These are phyloP conservation scores for Acleris sparsana DNA, from an alignment of 2,888 invertebrate species.

Conservation along the genomic window DNA sequence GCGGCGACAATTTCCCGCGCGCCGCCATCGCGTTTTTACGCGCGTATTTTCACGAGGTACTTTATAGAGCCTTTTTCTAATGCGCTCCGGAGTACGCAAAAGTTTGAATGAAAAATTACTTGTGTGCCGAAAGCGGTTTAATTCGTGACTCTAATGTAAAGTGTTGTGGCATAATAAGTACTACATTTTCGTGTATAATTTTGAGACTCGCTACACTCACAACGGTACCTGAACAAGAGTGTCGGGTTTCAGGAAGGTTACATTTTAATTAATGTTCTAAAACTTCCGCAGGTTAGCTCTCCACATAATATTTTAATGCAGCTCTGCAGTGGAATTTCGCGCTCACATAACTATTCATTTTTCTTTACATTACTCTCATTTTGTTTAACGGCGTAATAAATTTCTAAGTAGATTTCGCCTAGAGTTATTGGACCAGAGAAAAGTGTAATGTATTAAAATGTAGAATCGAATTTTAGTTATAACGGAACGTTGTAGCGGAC, in stretches of 20 bases:
- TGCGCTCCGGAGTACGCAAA: slow-evolving; percentile 47
- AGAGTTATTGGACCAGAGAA: slow-evolving; percentile 1
- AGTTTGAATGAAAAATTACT: slow-evolving; percentile 38
- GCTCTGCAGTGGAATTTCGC: slow-evolving; percentile 17
- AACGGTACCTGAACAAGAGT: slow-evolving; percentile 16
- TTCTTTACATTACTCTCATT: slow-evolving; percentile 27
- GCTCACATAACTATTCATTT: slow-evolving; percentile 28
- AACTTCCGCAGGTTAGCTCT: slow-evolving; percentile 21
- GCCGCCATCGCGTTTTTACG: slow-evolving; percentile 47
- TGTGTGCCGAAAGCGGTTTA: slow-evolving; percentile 6
- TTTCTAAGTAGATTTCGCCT: slow-evolving; percentile 7
- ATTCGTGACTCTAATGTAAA: slow-evolving; percentile 13
- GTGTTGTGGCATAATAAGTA: slow-evolving; percentile 15
- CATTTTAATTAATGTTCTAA: slow-evolving; percentile 27
- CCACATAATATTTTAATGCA: slow-evolving; percentile 30
- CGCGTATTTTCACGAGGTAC: slow-evolving; percentile 47
- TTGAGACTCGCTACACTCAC: slow-evolving; percentile 17
- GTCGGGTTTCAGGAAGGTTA: slow-evolving; percentile 20
- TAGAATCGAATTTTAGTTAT: slow-evolving; percentile 15
- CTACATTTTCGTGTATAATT: slow-evolving; percentile 11
- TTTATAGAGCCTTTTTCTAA: slow-evolving; percentile 51
- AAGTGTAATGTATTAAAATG: slow-evolving; percentile 18
- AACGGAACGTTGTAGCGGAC: slow-evolving; percentile 18
- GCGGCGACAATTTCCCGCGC: slow-evolving; percentile 45
- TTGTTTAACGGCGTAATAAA: slow-evolving; percentile 19